These are phyloP conservation scores for Megalops atlanticus DNA, from an alignment of 2,113 vertebrate genomes.

Conservation along the genomic window DNA sequence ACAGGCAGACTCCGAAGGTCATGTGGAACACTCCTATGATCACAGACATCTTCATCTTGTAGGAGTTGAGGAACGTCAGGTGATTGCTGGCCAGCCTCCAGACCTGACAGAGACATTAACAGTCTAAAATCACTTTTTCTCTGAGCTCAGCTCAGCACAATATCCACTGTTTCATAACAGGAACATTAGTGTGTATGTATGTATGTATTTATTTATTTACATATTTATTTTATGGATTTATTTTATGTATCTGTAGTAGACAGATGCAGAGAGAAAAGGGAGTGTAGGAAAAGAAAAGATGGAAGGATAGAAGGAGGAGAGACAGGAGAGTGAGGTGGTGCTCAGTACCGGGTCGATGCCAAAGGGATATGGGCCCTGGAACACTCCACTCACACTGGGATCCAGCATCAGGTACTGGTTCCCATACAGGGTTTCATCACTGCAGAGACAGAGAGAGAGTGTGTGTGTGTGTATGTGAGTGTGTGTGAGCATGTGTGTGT, in stretches of 20 bases:
- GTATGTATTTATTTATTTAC: no score
- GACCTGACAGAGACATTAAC: slow-evolving; percentile 59
- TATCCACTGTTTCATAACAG: no score
- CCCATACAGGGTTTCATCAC: slow-evolving; percentile 49
- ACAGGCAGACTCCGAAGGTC: slow-evolving; percentile 75
- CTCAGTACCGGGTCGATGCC: slow-evolving; percentile 80
- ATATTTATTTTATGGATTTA: no score
- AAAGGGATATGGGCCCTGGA: slow-evolving; percentile 77
- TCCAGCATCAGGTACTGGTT: slow-evolving; percentile 63
- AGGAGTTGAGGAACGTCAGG: slow-evolving; percentile 82
- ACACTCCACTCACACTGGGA: slow-evolving; percentile 73
- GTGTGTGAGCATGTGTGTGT: no score
- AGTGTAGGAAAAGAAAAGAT: not conserved
- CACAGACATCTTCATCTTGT: slow-evolving; percentile 89
- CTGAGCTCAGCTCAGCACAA: no score
- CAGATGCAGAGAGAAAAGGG: not conserved
- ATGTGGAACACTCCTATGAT: slow-evolving; percentile 81
- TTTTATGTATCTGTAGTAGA: not conserved
- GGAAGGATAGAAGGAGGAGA: no score
- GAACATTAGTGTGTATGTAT: no score
- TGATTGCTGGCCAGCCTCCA: slow-evolving; percentile 82
- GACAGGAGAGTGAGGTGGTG: not conserved
- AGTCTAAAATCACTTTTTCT: no score
- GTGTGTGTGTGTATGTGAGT: no score
- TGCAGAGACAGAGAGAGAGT: not conserved